A percentile compares a stretch with the other conserved stretches of the same genome.
Conservation (phyloP, 1,140 invertebrate genomes). For the Fopius arisanus region DNA sequence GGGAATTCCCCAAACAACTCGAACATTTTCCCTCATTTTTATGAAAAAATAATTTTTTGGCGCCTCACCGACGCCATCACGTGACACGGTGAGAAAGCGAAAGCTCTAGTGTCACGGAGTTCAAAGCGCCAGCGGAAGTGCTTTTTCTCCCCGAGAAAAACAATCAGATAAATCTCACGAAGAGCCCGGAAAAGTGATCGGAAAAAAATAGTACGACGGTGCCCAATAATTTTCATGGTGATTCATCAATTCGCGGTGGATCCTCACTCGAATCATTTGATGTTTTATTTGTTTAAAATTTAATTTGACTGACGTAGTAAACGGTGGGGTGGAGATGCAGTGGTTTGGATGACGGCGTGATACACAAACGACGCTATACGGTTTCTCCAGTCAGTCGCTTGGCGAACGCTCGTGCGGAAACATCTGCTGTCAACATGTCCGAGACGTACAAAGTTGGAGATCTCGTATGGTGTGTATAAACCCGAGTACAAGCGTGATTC, state of each 20-base stretch:
- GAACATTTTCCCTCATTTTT: no score
- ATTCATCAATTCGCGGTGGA: background rate
- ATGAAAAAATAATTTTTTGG: background rate
- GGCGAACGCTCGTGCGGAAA: conserved; percentile 46
- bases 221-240: background rate
- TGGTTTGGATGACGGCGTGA: conserved; percentile 46
- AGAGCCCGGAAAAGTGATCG: no score
- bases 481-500: conserved; percentile 28
- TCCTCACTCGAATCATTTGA: background rate
- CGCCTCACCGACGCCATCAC: background rate
- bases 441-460: conserved; percentile 75
- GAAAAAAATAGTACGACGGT: background rate
- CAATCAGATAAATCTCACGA: background rate
- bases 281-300: background rate
- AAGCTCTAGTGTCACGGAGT: conserved; percentile 21
- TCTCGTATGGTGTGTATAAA: conserved; percentile 75
- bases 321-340: conserved; percentile 5
- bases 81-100: background rate
- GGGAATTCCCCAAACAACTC: background rate
- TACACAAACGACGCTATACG: conserved; percentile 51
- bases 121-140: conserved; percentile 27
- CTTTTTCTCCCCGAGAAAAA: background rate
- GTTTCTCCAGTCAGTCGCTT: conserved; percentile 55
- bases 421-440: conserved; percentile 60
- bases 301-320: conserved; percentile 27